These are phyloP conservation scores for Drosophila nikananu DNA, from an alignment of 1,140 invertebrate genomes.

Conservation along the genomic window DNA sequence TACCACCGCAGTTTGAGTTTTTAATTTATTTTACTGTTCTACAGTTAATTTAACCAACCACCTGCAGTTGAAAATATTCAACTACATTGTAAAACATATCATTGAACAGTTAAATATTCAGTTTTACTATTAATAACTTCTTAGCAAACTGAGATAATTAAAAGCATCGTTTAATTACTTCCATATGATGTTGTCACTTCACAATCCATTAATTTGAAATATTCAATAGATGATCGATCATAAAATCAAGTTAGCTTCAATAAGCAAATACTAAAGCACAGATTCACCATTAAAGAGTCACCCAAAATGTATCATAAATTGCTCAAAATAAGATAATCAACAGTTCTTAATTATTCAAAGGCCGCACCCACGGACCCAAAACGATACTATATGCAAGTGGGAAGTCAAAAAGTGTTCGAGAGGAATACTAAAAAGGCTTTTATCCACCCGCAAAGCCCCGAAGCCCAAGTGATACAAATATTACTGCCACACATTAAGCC, in stretches of 20 bases:
- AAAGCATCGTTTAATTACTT: too few relatives aligned
- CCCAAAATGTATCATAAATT: neutral
- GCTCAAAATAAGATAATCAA: slow-evolving; percentile 4
- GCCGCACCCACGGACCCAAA: slow-evolving; percentile 27
- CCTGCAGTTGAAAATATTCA: too few relatives aligned
- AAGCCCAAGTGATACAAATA: slow-evolving; percentile 1
- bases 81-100: too few relatives aligned
- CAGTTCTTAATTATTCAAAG: slow-evolving; percentile 20
- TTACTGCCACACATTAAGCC: slow-evolving; percentile 22
- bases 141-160: too few relatives aligned
- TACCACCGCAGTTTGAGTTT: too few relatives aligned
- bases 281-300: neutral
- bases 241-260: neutral
- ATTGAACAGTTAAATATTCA: too few relatives aligned
- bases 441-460: neutral
- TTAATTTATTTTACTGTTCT: too few relatives aligned
- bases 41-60: too few relatives aligned
- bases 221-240: neutral
- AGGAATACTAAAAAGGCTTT: slow-evolving; percentile 29
- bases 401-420: neutral
- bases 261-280: neutral
- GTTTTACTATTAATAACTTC: too few relatives aligned
- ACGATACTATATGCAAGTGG: too few relatives aligned
- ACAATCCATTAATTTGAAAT: too few relatives aligned
- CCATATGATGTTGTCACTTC: too few relatives aligned